Evolutionary conservation across 2,888 invertebrate species (phyloP).

Genomic region (Eupithecia centaureata): DNA sequence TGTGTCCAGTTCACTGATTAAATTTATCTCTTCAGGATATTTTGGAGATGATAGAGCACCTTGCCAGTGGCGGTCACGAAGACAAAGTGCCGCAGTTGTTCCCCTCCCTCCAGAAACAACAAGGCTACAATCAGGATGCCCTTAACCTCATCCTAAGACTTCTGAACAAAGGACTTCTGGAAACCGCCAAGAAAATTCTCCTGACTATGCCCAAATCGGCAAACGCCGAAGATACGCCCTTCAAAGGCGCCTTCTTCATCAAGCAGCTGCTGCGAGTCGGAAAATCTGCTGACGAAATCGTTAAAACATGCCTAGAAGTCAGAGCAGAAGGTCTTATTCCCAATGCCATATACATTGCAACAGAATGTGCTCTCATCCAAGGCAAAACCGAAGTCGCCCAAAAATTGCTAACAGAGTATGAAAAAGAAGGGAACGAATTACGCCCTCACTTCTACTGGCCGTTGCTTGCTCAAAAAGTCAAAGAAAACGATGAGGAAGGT

Average conservation of each 20-base stretch:
- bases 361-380: slow-evolving; percentile 85
- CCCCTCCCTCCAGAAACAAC: slow-evolving; percentile 83
- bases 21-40: slow-evolving; percentile 78
- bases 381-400: slow-evolving; percentile 85
- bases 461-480: slow-evolving; percentile 85
- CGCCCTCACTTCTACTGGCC: slow-evolving; percentile 95
- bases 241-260: slow-evolving; percentile 88
- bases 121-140: slow-evolving; percentile 91
- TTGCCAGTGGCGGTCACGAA: slow-evolving; percentile 86
- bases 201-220: slow-evolving; percentile 68
- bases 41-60: slow-evolving; percentile 87
- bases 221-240: slow-evolving; percentile 62
- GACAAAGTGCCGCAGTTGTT: slow-evolving; percentile 86
- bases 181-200: slow-evolving; percentile 84
- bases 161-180: slow-evolving; percentile 87
- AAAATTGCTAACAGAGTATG: slow-evolving; percentile 85
- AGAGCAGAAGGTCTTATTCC: slow-evolving; percentile 84
- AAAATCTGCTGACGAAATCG: slow-evolving; percentile 85
- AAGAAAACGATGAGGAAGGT: slow-evolving; percentile 84
- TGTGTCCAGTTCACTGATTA: slow-evolving; percentile 36
- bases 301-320: slow-evolving; percentile 86
- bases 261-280: slow-evolving; percentile 88
- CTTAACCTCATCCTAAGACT: slow-evolving; percentile 88
- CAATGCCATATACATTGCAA: slow-evolving; percentile 85
- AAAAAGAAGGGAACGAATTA: slow-evolving; percentile 85